Percentiles rank a stretch among this genome's conserved stretches.
These are phyloP conservation scores for Lateolabrax maculatus DNA, from an alignment of 2,797 vertebrate genomes.

Conservation along the genomic window DNA sequence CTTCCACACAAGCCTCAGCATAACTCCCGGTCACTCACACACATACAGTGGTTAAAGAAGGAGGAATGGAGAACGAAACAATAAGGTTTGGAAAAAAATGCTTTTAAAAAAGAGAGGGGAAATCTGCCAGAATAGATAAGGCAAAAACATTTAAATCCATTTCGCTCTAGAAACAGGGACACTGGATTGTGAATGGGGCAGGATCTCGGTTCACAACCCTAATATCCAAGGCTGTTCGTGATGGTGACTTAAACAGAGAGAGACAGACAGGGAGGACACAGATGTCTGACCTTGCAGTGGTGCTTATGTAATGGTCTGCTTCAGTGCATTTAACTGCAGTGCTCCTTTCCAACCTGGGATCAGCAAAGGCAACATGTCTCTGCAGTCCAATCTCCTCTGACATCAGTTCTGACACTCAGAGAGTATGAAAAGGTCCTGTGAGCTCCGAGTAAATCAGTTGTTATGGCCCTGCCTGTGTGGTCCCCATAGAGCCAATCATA, in stretches of 20 bases:
- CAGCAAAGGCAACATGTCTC: constrained; percentile 78
- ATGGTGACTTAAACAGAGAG: constrained; percentile 76
- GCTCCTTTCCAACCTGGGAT: constrained; percentile 77
- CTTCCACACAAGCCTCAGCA: constrained; percentile 55
- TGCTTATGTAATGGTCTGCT: constrained; percentile 84
- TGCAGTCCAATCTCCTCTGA: constrained; percentile 77
- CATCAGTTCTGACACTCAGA: constrained; percentile 74
- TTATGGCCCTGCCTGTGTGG: constrained; percentile 72
- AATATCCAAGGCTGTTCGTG: constrained; percentile 68
- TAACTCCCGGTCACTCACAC: constrained; percentile 31
- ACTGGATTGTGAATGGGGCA: constrained; percentile 44
- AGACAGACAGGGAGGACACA: constrained; percentile 77
- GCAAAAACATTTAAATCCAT: constrained; percentile 52
- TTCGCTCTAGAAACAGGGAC: constrained; percentile 43
- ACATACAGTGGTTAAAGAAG: constrained; percentile 39
- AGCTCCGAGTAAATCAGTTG: constrained; percentile 76
- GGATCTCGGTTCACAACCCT: constrained; percentile 54
- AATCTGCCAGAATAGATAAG: constrained; percentile 61
- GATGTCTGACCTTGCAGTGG: constrained; percentile 83
- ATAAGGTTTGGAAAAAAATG: constrained; percentile 6
- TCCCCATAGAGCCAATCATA: constrained; percentile 82
- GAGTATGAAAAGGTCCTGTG: constrained; percentile 74
- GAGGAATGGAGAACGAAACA: constrained; percentile 41
- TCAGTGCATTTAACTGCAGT: constrained; percentile 83
- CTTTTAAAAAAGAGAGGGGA: constrained; percentile 20